Evolutionary conservation across 2,888 invertebrate species (phyloP), one percentile per base, ranked within the genome.

Genomic region (Coenonympha arcania): DNA sequence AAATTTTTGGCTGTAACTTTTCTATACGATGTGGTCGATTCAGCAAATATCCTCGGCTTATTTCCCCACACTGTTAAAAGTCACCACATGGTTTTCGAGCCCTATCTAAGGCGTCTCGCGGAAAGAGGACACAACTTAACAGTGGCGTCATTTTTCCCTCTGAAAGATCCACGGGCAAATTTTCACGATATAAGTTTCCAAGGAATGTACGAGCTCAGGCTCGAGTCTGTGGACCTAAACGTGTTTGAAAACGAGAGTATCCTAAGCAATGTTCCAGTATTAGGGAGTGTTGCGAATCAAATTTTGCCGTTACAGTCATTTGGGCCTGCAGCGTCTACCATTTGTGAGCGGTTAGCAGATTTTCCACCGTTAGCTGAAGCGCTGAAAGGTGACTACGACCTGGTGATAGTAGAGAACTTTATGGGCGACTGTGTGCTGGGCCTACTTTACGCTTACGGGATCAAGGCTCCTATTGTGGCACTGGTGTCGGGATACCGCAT

Each of bases 341-440:
- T 82, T n/a, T 87, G 87, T 54, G 68, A 71, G 6, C 76, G 74
- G 51, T 59, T 84, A 6, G 73, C 85, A 11, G 72, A 73, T 24
- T 79, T 76, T 60, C 72, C 72, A 6, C 76, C 83, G 2, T 55
- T 87, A 22, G 64, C 68, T 1, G 77, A 78, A 6, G 76, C 73
- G 6, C 52, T 87, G 57, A 69, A 74, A 54, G 69, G 69, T 26
- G 73, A 82, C n/a, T 92, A 90, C 57, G 92, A 93, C 64, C 62
- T 91, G 8, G 70, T 91, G 6, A 66, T 91, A 6, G 80, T 88
- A 16, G 91, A 91, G 66, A 83, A 88, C 55, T 92, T 91, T 57
- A 89, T 87, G 57, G 88, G 89, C 24, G 90, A 91, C 59, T 91
- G 91, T 51, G 87, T 90, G 71, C 68, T 91, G 40, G 90, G 89